Conservation (phyloP, 1,140 invertebrate genomes). For the Fopius arisanus region DNA sequence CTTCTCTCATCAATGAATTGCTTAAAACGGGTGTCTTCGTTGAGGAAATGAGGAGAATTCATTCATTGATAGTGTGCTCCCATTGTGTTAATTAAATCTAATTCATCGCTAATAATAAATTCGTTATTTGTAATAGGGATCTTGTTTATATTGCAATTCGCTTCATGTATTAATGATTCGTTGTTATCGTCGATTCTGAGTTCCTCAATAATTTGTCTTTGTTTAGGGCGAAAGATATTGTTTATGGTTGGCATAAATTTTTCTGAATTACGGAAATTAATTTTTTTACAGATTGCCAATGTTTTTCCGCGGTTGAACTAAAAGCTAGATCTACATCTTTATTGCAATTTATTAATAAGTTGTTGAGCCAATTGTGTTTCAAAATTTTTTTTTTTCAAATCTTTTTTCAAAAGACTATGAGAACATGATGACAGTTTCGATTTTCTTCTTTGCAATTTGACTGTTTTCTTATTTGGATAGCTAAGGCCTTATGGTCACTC, state of each 20-base stretch:
- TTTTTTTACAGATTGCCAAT: background rate
- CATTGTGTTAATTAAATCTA: background rate
- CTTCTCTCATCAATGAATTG: background rate
- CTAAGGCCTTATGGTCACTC: no score
- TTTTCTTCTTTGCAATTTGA: background rate
- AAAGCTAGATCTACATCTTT: background rate
- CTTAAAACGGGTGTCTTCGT: background rate
- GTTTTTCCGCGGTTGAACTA: background rate
- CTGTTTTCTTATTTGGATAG: background rate
- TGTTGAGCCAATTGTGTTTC: background rate
- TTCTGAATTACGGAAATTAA: background rate
- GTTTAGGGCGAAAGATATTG: background rate
- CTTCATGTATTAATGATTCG: background rate
- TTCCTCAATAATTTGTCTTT: background rate
- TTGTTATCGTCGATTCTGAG: background rate
- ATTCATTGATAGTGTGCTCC: background rate
- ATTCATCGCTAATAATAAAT: background rate
- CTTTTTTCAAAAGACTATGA: background rate
- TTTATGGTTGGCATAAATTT: background rate
- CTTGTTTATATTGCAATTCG: background rate
- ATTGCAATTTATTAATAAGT: background rate
- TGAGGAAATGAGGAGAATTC: background rate
- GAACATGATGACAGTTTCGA: background rate
- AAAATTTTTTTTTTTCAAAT: background rate
- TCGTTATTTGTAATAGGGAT: background rate